Base-by-base conservation (phyloP, 2,113 vertebrate species). In the Verasper variegatus region DNA sequence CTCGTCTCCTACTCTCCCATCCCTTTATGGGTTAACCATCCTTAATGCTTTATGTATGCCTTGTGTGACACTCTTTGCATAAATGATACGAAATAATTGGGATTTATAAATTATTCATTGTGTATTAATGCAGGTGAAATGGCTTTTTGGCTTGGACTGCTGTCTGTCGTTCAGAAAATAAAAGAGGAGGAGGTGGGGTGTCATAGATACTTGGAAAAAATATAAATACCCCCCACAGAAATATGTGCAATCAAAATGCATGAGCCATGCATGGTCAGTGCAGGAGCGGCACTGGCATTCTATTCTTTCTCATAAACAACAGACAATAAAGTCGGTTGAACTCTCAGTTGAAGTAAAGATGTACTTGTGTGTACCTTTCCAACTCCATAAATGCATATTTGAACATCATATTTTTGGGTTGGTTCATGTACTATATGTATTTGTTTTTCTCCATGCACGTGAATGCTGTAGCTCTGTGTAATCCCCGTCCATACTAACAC, bases 81-180 rank as follows among this genome's bases (percentile, higher is more conserved):
- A 97, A 97, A 97, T 97, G 95, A 97, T 97, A 96, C 96, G 97
- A 99, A 98, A 97, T 99, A 98, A 98, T 99, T 97, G 96, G 96
- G 94, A 94, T 87, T 85, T 95, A 98, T 99, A 97, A 96, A 99
- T 98, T 96, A 98, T 98, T 99, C 94, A 98, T 96, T 95, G 91
- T 95, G 95, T 97, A 97, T 96, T 97, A 98, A 97, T 96, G 94
- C 96, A 96, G 95, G 93, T 95, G 95, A 96, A 96, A 96, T 97
- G 94, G 96, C 95, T 97, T 96, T 95, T 95, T 93, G 94, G 91
- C 93, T 94, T 85, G 85, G 90, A 94, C 89, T 92, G 91, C 91
- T 94, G 92, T 93, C 93, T 94, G 92, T 94, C 92, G 87, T 93
- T 94, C 88, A 89, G 89, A 91, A 91, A 94, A 94, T 94, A 92